Base-by-base conservation (phyloP, 2,888 invertebrate species). In the Nemurella pictetii region DNA sequence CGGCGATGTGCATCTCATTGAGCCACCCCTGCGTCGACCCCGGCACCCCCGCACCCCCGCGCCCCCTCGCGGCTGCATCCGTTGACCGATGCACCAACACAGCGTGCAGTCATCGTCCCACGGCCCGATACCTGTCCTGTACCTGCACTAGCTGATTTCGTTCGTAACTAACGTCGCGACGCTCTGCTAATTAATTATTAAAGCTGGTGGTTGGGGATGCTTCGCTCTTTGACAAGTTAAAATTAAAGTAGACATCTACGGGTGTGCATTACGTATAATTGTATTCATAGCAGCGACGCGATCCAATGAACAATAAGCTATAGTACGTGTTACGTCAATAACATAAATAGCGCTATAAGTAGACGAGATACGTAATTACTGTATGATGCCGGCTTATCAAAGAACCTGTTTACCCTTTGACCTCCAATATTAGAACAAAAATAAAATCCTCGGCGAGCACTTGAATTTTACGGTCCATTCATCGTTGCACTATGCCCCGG, bases 391-490 rank as follows among this genome's bases (percentile, higher is more conserved):
- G 55, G 55, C 20, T 55, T 55, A 20, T 55, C 15, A 55, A 55
- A 55, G 55, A 3, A 15, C 20, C 20, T 7, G 55, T 12, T 55
- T 2, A 55, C 5, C 55, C 55, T 55, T 55, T 55, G 55, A 55
- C 55, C 55, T 12, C 55, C 9, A 7, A 55, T 55, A 1, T 20
- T 55, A 55, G 15, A 20, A 3, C 20, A 20, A 55, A 55, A 75
- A 5, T 75, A 75, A 9, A 20, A 26, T 75, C 29, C 75, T 25
- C 20, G 4, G 7, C 25, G n/a, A 80, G 30, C 29, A 80, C 29
- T 29, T 30, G 25, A 80, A 80, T 80, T 80, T 80, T 30, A 80
- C 80, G 80, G 29, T 29, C 29, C 80, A 3, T 28, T 25, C 80
- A 30, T 7, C 55, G 55, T 12, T 12, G 20, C 55, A 55, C 20